Evolutionary conservation across 2,113 vertebrate genomes (phyloP), one percentile per base, ranked within the genome.

Genomic region (Microcebus lehilahytsara): DNA sequence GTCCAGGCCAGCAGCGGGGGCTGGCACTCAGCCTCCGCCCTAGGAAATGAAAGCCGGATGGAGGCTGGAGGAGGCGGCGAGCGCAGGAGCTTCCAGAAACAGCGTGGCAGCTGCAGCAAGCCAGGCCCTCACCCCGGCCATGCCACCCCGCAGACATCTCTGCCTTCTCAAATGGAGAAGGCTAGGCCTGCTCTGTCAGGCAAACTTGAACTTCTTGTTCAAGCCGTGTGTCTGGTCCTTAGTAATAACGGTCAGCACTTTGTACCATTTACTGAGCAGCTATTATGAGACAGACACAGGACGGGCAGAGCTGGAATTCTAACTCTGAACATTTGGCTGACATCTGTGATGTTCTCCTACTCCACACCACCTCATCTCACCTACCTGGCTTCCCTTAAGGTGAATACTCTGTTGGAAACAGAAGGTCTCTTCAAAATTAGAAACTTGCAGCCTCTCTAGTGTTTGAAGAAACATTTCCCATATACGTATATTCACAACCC

Each of bases 11-110:
- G 96, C 97, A 96, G 5, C 91, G 67, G 58, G 97, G 80, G 22
- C 80, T 97, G 81, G 95, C 90, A 9, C 62, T 62, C 0, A 23
- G 89, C 95, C 92, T 81, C 96, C 40, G 8, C 66, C 69, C 2
- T 19, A 95, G 87, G 92, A 96, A 95, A 98, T 97, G 91, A 51
- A 93, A 98, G 96, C 92, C 93, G 91, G 94, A 96, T 95, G 94
- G 95, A 14, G 83, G 75, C 66, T 30, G 81, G 78, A 92, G 85
- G 46, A 85, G 64, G 88, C 51, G 75, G 49, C 40, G 79, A 79
- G 90, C 0, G 0, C 25, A 27, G 96, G 22, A 62, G 40, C 74
- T 69, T 86, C 93, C 67, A 94, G 96, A 93, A 86, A 49, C 66
- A 17, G 51, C 17, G 6, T 40, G 95, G 95, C 42, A 62, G 69